Percentiles rank a stretch among this genome's conserved stretches.
Conservation (phyloP, 1,140 invertebrate genomes). For the Phthorimaea operculella region DNA sequence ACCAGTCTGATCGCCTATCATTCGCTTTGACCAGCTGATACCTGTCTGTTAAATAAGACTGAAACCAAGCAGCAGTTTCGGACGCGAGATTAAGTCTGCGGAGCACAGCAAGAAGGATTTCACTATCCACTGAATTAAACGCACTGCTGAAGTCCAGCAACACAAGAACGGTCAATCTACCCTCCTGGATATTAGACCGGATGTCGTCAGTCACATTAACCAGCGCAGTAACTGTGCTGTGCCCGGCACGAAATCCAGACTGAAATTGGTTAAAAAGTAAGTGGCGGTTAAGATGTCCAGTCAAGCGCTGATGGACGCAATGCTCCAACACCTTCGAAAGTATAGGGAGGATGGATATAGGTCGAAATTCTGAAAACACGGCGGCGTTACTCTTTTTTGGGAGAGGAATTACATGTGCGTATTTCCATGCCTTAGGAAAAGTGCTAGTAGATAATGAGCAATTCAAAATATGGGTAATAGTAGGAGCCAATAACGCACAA, state of each 20-base stretch:
- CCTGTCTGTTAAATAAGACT: neutral
- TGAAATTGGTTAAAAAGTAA: neutral
- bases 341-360: neutral
- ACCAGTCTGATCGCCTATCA: conserved; percentile 4
- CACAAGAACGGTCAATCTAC: neutral
- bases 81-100: neutral
- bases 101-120: neutral
- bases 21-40: neutral
- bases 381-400: neutral
- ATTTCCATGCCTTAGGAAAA: neutral
- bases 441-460: neutral
- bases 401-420: neutral
- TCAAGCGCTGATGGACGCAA: neutral
- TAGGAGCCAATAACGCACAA: neutral
- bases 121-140: neutral
- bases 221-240: neutral
- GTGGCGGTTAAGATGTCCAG: neutral
- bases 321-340: neutral
- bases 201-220: neutral
- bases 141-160: neutral
- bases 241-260: neutral
- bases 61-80: neutral
- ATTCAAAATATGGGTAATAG: neutral
- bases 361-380: neutral
- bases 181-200: neutral